Conservation (phyloP, 1,140 invertebrate species). For the Drosophila repletoides region DNA sequence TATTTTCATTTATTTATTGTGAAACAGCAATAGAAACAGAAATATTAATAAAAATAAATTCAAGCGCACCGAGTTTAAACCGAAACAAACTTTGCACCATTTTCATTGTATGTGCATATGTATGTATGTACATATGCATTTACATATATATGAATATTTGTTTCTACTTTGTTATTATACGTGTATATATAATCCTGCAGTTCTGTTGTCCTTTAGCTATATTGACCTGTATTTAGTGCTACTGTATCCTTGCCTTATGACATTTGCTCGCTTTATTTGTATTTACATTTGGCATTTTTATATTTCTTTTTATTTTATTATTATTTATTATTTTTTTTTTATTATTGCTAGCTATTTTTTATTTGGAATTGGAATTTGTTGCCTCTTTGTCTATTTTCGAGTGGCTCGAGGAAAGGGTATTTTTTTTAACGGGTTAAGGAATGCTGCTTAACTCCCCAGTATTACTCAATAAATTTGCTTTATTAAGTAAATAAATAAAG, state of each 20-base stretch:
- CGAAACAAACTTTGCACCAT: slow-evolving; percentile 82
- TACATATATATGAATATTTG: slow-evolving; percentile 4
- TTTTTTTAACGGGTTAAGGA: too few relatives aligned
- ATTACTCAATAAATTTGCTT: slow-evolving; percentile 80
- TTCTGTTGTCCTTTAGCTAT: slow-evolving; percentile 1
- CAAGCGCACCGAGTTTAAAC: slow-evolving; percentile 82
- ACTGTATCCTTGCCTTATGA: slow-evolving; percentile 70
- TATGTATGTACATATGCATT: slow-evolving; percentile 23
- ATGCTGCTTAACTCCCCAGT: slow-evolving; percentile 3
- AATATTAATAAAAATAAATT: slow-evolving; percentile 75
- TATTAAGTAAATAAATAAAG: slow-evolving; percentile 80
- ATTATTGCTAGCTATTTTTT: neutral
- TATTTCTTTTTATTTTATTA: slow-evolving; percentile 20
- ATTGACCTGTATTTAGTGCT: slow-evolving; percentile 55
- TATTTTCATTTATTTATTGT: slow-evolving; percentile 41
- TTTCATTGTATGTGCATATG: slow-evolving; percentile 46
- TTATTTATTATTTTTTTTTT: neutral
- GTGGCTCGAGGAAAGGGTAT: neutral
- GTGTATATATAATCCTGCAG: neutral
- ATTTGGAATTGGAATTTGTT: slow-evolving; percentile 5
- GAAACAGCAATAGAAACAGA: slow-evolving; percentile 34
- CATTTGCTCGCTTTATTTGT: slow-evolving; percentile 74
- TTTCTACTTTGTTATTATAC: neutral
- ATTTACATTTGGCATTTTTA: slow-evolving; percentile 66
- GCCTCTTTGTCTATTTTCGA: slow-evolving; percentile 3